Evolutionary conservation across 1,140 invertebrate genomes (phyloP), one percentile per base, ranked within the genome.

Genomic region (Saccostrea glomerata): DNA sequence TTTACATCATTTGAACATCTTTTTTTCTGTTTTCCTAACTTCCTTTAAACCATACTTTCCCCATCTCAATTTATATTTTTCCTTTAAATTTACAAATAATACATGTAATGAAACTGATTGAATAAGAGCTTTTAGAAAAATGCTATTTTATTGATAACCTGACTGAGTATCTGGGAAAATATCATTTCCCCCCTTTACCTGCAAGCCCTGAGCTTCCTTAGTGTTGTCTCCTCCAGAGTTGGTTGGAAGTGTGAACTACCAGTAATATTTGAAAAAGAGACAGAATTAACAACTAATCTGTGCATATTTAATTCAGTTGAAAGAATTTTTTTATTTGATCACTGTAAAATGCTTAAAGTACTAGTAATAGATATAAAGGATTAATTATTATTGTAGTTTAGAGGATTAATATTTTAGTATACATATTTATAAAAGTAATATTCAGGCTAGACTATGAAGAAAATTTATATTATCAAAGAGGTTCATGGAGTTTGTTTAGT

Each of bases 131-230:
- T 9, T 6, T 47, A 47, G 47, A 63, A 63, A 63, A 63, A 63
- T 63, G 58, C 58, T 63, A 20, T 4, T 63, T 7, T 20, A 60
- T 20, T 17, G 20, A 17, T 60, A 20, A 63, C 58, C 17, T 2
- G 58, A 47, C 47, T 47, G 47, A 63, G 58, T n/a, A 20, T 63
- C 58, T 6, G 9, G 15, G 6, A 63, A 63, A 20, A 20, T 15
- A 6, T 2, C n/a, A 3, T 13, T 54, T 7, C 13, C 40, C 20
- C 56, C 55, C 66, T 36, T 36, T 89, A 93, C 93, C 85, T 92
- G 88, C 87, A 89, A 88, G 77, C 82, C 63, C 88, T 91, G 17
- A 93, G 87, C 87, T 91, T 92, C 36, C 90, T 87, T 11, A 82
- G 87, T n/a, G 90, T 85, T 9, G 73, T 85, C 2, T 92, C 87